Evolutionary conservation across 2,888 invertebrate species (phyloP).

Genomic region (Lysandra bellargus): DNA sequence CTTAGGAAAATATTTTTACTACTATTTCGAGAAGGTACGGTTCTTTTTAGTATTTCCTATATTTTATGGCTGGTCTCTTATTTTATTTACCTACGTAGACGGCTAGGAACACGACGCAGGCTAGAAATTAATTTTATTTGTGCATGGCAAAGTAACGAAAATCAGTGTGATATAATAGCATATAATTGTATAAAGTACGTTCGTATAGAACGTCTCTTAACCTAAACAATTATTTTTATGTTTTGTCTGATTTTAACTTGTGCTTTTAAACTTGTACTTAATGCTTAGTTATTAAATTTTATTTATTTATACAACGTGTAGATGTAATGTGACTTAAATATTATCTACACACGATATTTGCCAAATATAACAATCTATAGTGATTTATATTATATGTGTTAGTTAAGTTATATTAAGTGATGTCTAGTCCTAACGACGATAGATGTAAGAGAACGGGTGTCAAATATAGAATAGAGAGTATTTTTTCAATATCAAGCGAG

Average conservation of each 20-base stretch:
- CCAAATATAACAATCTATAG: conserved; percentile 25
- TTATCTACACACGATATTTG: conserved; percentile 15
- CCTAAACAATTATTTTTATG: not conserved
- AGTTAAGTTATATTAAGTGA: conserved; percentile 25
- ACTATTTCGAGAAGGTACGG: not conserved
- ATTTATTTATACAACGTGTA: conserved; percentile 4
- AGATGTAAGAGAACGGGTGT: conserved; percentile 33
- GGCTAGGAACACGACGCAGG: not conserved
- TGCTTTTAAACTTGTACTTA: conserved; percentile 5
- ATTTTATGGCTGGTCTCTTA: not conserved
- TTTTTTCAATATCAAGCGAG: conserved; percentile 34
- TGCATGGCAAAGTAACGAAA: not conserved
- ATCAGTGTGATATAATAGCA: conserved; percentile 9
- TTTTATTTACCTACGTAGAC: not conserved
- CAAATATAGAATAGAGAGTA: conserved; percentile 33
- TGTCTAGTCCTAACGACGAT: conserved; percentile 14
- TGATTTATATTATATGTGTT: conserved; percentile 10
- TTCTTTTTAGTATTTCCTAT: not conserved
- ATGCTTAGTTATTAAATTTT: not conserved
- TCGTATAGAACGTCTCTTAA: not conserved
- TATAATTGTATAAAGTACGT: not conserved
- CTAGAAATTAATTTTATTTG: not conserved
- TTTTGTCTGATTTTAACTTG: not conserved
- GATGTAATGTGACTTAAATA: not conserved
- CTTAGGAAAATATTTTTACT: not conserved